phyloP scores from a whole-genome alignment of 53 echinoderm and acorn worm genomes.

The Arbacia lixula region DNA sequence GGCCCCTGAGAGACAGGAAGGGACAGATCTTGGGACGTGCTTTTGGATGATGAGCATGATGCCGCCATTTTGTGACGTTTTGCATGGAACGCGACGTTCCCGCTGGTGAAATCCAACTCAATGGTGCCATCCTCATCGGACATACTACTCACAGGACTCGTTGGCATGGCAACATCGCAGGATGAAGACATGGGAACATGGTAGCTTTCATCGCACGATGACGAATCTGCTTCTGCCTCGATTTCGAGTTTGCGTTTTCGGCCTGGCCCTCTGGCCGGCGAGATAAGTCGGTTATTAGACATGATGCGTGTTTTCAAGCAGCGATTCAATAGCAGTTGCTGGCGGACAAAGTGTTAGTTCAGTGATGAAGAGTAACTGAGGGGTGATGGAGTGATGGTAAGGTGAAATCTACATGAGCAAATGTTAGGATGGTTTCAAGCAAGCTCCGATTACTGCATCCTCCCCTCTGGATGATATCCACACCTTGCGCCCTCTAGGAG shows the following conservation, averaged over 20 bases:
- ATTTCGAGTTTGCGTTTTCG: slow-evolving; percentile 41
- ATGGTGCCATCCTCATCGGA: slow-evolving; percentile 34
- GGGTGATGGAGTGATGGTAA: slow-evolving; percentile 36
- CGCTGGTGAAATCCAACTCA: slow-evolving; percentile 38
- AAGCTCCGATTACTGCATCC: slow-evolving; percentile 1
- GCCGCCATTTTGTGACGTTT: slow-evolving; percentile 36
- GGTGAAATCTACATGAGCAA: slow-evolving; percentile 33
- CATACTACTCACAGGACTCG: slow-evolving; percentile 16
- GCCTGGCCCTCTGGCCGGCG: slow-evolving; percentile 6
- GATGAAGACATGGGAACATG: background rate
- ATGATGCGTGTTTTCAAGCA: slow-evolving; percentile 43
- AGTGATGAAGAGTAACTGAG: slow-evolving; percentile 31
- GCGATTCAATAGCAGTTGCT: slow-evolving; percentile 10
- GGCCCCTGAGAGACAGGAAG: background rate
- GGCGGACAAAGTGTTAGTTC: slow-evolving; percentile 35
- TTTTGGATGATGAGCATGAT: background rate
- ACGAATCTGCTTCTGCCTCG: background rate
- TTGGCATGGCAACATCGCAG: slow-evolving; percentile 13
- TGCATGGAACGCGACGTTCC: slow-evolving; percentile 36
- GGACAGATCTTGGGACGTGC: background rate
- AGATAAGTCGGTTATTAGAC: slow-evolving; percentile 24
- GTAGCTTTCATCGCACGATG: background rate
- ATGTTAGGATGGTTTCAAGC: slow-evolving; percentile 21
- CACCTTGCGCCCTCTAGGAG: too few species aligned
- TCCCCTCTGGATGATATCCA: too few species aligned